Percentiles rank a stretch among this genome's conserved stretches.
Evolutionary conservation across 2,797 vertebrate species (phyloP).

Genomic region (Semotilus atromaculatus): DNA sequence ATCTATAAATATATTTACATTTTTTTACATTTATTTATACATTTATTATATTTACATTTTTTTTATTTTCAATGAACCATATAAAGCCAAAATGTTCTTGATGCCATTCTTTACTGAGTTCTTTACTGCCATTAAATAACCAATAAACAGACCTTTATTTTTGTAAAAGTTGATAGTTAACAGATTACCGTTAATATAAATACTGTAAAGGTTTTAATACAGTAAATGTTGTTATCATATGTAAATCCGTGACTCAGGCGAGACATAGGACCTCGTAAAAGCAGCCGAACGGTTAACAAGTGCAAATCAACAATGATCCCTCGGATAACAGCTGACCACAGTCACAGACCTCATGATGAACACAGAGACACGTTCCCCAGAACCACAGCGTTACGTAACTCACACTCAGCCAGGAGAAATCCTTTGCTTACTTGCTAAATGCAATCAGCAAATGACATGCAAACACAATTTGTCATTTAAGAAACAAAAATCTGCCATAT

Average conservation of each 20-base stretch:
- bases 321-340: slow-evolving; percentile 1
- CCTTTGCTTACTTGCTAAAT: not conserved
- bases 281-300: not conserved
- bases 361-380: not conserved
- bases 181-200: not conserved
- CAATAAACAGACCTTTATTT: not conserved
- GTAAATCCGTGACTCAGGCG: not conserved
- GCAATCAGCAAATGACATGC: not conserved
- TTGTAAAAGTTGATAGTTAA: not conserved
- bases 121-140: not conserved
- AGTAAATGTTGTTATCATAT: not conserved
- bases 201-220: not conserved
- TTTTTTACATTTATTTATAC: too few relatives aligned
- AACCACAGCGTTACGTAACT: not conserved
- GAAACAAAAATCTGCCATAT: not conserved
- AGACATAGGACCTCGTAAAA: not conserved
- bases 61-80: not conserved
- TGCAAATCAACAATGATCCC: not conserved
- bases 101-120: not conserved
- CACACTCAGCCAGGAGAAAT: not conserved
- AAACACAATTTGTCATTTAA: not conserved
- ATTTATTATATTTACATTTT: too few relatives aligned
- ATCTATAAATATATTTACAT: too few relatives aligned
- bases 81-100: not conserved
- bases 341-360: not conserved